Evolutionary conservation across 1,140 invertebrate genomes (phyloP).

Genomic region (Drosophila lowei): DNA sequence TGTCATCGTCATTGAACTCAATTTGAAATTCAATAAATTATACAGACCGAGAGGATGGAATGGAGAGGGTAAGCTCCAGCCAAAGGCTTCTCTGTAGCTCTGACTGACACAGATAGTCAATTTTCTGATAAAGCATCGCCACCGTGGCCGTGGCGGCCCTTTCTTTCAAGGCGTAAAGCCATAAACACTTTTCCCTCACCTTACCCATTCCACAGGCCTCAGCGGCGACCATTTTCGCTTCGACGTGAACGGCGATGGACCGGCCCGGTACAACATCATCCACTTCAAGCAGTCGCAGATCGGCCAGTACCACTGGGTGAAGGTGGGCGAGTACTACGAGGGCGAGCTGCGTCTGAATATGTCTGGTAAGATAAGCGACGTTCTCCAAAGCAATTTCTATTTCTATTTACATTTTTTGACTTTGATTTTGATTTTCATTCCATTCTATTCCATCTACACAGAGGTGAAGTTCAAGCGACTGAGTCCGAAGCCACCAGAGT

Average conservation of each 20-base stretch:
- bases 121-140: conserved; percentile 67
- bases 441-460: conserved; percentile 68
- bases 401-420: neutral
- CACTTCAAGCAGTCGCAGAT: conserved; percentile 93
- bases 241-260: conserved; percentile 94
- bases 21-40: conserved; percentile 83
- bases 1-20: conserved; percentile 81
- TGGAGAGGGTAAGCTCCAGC: conserved; percentile 6
- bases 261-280: conserved; percentile 96
- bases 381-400: neutral
- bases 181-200: conserved; percentile 42
- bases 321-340: conserved; percentile 92
- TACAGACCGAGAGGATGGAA: conserved; percentile 34
- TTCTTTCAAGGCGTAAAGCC: conserved; percentile 52
- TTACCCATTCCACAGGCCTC: conserved; percentile 85
- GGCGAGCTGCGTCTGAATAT: conserved; percentile 91
- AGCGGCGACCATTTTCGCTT: conserved; percentile 96
- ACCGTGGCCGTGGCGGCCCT: conserved; percentile 12
- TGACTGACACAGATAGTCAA: conserved; percentile 72
- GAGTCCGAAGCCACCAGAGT: conserved; percentile 90
- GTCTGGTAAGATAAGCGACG: conserved; percentile 85
- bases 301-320: conserved; percentile 92
- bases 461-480: conserved; percentile 92
- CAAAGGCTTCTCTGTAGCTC: conserved; percentile 25
- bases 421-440: neutral